Evolutionary conservation across 2,797 vertebrate species (phyloP), one percentile per base, ranked within the genome.

Genomic region (Amniataba percoides): DNA sequence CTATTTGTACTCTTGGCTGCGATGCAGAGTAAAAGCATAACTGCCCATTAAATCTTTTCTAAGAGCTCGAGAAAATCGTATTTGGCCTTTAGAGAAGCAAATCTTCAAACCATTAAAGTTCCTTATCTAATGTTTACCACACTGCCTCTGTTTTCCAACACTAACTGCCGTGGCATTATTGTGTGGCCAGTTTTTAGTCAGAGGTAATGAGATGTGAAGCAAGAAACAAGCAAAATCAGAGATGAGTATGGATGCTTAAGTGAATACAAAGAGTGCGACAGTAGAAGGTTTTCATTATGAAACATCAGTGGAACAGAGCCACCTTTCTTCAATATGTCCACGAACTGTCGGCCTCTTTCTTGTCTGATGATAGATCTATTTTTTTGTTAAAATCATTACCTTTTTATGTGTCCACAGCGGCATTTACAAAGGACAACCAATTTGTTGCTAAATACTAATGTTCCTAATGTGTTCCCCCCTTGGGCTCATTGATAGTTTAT

Each of bases 21-120:
- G 64, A 87, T 83, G 75, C 78, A 78, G 62, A 70, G 72, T 86
- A 71, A 88, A 90, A 88, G 46, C 25, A 81, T 82, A 75, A 82
- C 74, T 78, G 80, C 52, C 78, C 46, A 84, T 85, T 78, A 80
- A 84, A 86, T 82, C 68, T 76, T 78, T 46, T 82, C 25, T 34
- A 51, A 56, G 39, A 52, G 40, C 57, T 55, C 2, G 66, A 65
- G 31, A 70, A 79, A 31, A 15, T 19, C 65, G 21, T 16, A 15
- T n/a, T 7, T 21, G 40, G 27, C 5, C 12, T 34, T 66, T 55
- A 56, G 1, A 43, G 16, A 74, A 13, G 31, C 59, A 63, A 52
- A 80, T 71, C 51, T 31, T 51, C 16, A 27, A 53, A 65, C 19
- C 40, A 21, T 74, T 46, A 12, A 58, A 9, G 2, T 36, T 57